Percentiles rank a stretch among this genome's conserved stretches.
Evolutionary conservation across 2,113 vertebrate genomes (phyloP).

Genomic region (Dermatemys mawii): DNA sequence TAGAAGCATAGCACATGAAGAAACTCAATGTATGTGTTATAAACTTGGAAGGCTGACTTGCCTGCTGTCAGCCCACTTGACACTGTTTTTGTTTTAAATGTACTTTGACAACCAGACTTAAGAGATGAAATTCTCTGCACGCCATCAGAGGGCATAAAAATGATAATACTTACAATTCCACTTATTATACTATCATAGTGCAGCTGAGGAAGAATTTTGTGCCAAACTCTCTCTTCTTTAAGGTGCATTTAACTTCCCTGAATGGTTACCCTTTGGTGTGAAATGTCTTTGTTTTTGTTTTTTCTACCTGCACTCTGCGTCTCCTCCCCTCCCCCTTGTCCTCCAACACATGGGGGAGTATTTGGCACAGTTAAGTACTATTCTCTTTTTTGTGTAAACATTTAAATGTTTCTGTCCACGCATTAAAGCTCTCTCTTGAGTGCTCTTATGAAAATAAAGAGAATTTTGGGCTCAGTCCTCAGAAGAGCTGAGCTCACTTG

Average conservation of each 20-base stretch:
- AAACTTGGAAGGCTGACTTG: neutral
- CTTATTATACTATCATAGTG: neutral
- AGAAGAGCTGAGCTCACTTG: neutral
- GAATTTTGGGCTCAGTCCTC: neutral
- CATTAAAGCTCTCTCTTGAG: neutral
- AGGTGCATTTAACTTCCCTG: neutral
- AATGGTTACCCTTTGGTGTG: neutral
- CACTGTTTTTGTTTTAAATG: neutral
- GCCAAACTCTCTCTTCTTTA: neutral
- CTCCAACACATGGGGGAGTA: neutral
- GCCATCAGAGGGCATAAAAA: neutral
- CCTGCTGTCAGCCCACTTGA: neutral
- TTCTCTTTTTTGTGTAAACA: neutral
- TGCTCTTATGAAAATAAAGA: neutral
- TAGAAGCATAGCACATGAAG: neutral
- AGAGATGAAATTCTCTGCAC: neutral
- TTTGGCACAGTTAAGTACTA: neutral
- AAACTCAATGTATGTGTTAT: neutral
- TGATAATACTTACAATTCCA: accelerated
- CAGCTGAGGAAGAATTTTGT: neutral
- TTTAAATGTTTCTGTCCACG: neutral
- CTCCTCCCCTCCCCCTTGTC: accelerated
- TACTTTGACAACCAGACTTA: neutral
- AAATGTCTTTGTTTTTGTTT: neutral
- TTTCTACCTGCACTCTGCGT: neutral